phyloP scores from a whole-genome alignment of 53 echinoderm and acorn worm species.

The Apostichopus leukothele region DNA sequence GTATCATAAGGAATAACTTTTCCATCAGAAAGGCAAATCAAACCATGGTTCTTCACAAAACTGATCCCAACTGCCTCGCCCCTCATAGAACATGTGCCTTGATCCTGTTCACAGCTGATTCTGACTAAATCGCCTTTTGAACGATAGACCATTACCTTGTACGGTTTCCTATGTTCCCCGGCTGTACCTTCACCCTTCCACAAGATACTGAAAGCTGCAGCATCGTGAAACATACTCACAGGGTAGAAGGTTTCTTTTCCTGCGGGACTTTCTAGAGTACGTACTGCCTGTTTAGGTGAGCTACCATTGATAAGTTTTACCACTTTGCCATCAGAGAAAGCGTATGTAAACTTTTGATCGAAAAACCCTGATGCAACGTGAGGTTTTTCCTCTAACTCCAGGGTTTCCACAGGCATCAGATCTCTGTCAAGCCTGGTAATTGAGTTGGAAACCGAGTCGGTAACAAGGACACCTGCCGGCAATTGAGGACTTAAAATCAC shows the following conservation, averaged over 20 bases:
- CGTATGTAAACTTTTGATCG: neutral
- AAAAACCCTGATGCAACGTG: neutral
- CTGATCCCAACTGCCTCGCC: neutral
- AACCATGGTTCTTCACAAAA: neutral
- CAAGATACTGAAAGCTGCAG: neutral
- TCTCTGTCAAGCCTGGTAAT: neutral
- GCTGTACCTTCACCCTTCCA: neutral
- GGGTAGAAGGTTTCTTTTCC: neutral
- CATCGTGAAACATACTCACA: neutral
- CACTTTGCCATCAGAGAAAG: neutral
- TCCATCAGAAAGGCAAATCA: neutral
- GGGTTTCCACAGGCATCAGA: neutral
- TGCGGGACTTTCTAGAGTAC: neutral
- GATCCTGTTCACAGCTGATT: neutral
- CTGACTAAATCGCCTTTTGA: neutral
- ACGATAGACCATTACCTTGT: slow-evolving; percentile 1
- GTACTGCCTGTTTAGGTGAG: neutral
- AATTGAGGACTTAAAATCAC: neutral
- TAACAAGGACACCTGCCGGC: neutral
- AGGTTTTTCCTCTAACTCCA: neutral
- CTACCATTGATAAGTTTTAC: neutral
- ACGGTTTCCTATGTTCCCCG: neutral
- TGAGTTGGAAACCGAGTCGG: neutral
- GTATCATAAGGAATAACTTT: neutral
- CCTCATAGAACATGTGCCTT: neutral